A percentile compares a stretch with the other conserved stretches of the same genome.
These are phyloP conservation scores for Mya arenaria DNA, from an alignment of 1,140 invertebrate genomes.

Conservation along the genomic window DNA sequence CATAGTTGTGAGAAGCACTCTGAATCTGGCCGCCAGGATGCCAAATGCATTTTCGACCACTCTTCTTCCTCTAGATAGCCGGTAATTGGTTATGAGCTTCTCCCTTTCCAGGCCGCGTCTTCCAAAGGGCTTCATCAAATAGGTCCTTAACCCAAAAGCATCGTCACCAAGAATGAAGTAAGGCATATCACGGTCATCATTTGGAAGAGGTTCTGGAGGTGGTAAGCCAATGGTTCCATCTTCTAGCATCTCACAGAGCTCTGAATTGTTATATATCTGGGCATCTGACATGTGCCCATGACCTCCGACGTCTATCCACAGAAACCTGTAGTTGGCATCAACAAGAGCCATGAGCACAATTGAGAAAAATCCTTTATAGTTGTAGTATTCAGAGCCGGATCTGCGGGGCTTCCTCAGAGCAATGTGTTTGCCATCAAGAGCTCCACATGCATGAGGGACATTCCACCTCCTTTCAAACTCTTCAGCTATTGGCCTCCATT, in stretches of 20 bases:
- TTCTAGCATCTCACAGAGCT: slow-evolving; percentile 42
- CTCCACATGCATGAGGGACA: slow-evolving; percentile 43
- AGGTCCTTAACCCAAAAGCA: slow-evolving; percentile 63
- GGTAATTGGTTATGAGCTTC: slow-evolving; percentile 80
- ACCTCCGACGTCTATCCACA: slow-evolving; percentile 60
- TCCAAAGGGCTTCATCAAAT: slow-evolving; percentile 68
- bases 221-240: slow-evolving; percentile 61
- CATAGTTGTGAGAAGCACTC: background rate
- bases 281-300: slow-evolving; percentile 52
- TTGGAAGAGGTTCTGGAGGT: slow-evolving; percentile 33
- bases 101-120: slow-evolving; percentile 68
- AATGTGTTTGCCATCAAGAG: slow-evolving; percentile 80
- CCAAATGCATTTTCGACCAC: slow-evolving; percentile 78
- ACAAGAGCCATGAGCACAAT: slow-evolving; percentile 75
- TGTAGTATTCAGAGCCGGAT: slow-evolving; percentile 71
- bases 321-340: slow-evolving; percentile 79
- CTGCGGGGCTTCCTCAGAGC: slow-evolving; percentile 74
- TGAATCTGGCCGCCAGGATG: slow-evolving; percentile 51
- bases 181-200: slow-evolving; percentile 36
- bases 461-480: slow-evolving; percentile 44
- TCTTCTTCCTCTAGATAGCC: slow-evolving; percentile 73
- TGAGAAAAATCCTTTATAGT: slow-evolving; percentile 77
- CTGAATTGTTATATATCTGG: slow-evolving; percentile 19
- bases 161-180: slow-evolving; percentile 70
- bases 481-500: slow-evolving; percentile 29